phyloP scores from a whole-genome alignment of 1,140 invertebrate genomes.

The Melipona quadrifasciata region DNA sequence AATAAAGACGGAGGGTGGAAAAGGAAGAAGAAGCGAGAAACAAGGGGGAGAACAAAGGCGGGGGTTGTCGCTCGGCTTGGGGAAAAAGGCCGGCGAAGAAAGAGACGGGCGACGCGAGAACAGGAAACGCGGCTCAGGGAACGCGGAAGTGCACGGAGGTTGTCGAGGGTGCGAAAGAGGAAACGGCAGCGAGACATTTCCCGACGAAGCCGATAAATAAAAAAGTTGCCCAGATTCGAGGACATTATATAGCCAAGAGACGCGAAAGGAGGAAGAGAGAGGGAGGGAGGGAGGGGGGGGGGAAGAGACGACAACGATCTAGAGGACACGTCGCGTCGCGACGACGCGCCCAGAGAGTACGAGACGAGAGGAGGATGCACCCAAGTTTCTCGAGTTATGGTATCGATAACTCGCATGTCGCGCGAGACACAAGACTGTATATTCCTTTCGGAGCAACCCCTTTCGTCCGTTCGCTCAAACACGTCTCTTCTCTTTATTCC shows the following conservation, averaged over 20 bases:
- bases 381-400: constrained; percentile 64
- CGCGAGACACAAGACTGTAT: constrained; percentile 42
- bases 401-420: constrained; percentile 65
- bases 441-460: constrained; percentile 34
- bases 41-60: constrained; percentile 24
- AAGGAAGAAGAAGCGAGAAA: constrained; percentile 24
- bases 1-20: constrained; percentile 7
- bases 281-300: constrained; percentile 17
- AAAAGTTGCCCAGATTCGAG: constrained; percentile 62
- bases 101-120: background rate
- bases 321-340: constrained; percentile 14
- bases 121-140: constrained; percentile 34
- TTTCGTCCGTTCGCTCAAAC: constrained; percentile 24
- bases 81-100: background rate
- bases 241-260: constrained; percentile 36
- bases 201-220: constrained; percentile 67
- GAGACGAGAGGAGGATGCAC: constrained; percentile 26
- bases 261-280: constrained; percentile 20
- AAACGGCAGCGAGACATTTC: constrained; percentile 48
- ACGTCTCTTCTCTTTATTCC: constrained; percentile 39
- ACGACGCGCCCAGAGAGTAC: background rate
- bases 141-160: constrained; percentile 35
- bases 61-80: background rate
- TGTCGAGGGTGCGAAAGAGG: constrained; percentile 17
- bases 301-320: constrained; percentile 28